Base-by-base conservation (phyloP, 1,140 invertebrate species). In the Orchestia grillus region DNA sequence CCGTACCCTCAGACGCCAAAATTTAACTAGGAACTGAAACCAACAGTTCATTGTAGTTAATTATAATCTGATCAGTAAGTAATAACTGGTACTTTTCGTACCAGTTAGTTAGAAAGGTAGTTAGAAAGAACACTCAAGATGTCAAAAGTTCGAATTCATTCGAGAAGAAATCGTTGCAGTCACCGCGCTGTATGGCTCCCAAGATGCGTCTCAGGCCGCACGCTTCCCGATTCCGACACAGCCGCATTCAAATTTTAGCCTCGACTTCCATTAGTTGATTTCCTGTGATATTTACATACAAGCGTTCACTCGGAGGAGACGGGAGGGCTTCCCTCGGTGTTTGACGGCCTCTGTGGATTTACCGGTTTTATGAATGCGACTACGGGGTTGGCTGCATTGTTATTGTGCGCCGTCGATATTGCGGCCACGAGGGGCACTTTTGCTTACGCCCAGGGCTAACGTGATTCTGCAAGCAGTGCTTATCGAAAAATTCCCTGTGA, bases 201-300 rank as follows among this genome's bases (percentile, higher is more conserved):
- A 77, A 53, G 15, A 77, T 3, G 62, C 62, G 28, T 77, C 62
- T 36, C 11, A 8, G 15, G 62, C 62, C 3, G 62, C 62, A 3
- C 62, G 11, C 62, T 77, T 23, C 15, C n/a, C 43, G 88, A 42
- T 90, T 44, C 88, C 28, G 44, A 94, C 44, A 44, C 92, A n/a
- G 40, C 92, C 92, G n/a, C 92, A 94, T 94, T 94, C 92, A 94
- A 47, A 94, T 94, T 94, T 94, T 44, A 47, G 92, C 92, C 44
- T 94, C 44, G 92, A 40, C 92, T 94, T 94, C 92, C 92, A 94
- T 94, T 94, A 44, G 92, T 94, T 94, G 92, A 94, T 94, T 94
- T 94, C 92, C 92, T 94, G 92, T 44, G 92, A 94, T 94, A 94
- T 94, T 94, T 94, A 47, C 92, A 94, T 94, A 94, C 92, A 44